A percentile compares a stretch with the other conserved stretches of the same genome.
phyloP scores from a whole-genome alignment of 2,797 vertebrate genomes.

The Siniperca undulata region DNA sequence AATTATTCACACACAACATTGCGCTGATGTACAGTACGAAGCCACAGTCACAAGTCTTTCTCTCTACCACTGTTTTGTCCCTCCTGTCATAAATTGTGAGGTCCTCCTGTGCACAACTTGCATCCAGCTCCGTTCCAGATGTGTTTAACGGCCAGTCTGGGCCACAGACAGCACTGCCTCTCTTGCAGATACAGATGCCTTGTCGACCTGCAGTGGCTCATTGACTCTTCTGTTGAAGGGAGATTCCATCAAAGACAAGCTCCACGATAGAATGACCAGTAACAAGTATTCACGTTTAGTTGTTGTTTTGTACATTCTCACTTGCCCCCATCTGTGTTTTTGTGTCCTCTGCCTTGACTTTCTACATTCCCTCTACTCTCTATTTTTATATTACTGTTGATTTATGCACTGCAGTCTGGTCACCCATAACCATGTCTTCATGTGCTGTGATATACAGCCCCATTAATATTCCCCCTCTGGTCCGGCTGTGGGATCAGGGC shows the following conservation, averaged over 20 bases:
- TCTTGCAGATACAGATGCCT: constrained; percentile 29
- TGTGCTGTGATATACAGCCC: constrained; percentile 70
- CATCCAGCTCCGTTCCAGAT: constrained; percentile 76
- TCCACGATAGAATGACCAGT: too few relatives aligned
- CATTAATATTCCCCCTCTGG: constrained; percentile 53
- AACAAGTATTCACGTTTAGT: constrained; percentile 7
- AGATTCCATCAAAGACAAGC: constrained; percentile 19
- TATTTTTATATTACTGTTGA: constrained; percentile 67
- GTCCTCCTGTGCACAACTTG: constrained; percentile 60
- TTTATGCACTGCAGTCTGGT: constrained; percentile 62
- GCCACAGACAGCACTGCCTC: constrained; percentile 42
- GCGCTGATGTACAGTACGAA: constrained; percentile 16
- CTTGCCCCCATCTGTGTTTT: neutral
- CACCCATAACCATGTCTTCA: constrained; percentile 71
- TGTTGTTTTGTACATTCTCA: neutral
- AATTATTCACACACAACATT: constrained; percentile 41
- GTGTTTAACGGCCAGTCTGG: constrained; percentile 72
- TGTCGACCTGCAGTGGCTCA: constrained; percentile 29
- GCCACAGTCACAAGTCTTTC: constrained; percentile 12
- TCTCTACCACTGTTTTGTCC: constrained; percentile 49
- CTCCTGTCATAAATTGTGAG: constrained; percentile 72
- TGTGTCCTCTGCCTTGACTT: constrained; percentile 18
- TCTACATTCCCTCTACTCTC: constrained; percentile 1
- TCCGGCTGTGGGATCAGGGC: constrained; percentile 57
- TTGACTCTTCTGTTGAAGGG: constrained; percentile 26